Base-by-base conservation (phyloP, 2,797 vertebrate genomes). In the Botia almorhae region DNA sequence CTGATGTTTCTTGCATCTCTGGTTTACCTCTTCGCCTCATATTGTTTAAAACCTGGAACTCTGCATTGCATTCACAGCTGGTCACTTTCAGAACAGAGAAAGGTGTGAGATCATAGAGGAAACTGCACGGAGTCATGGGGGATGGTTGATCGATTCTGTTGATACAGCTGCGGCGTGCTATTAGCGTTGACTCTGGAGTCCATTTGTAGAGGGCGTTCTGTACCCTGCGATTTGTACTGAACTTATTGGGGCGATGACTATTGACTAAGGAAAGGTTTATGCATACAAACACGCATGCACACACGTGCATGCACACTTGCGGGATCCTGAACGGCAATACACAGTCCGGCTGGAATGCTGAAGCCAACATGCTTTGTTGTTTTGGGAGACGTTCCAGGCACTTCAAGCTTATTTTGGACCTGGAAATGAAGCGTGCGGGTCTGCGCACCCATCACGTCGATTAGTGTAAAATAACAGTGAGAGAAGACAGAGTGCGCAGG, bases 161-260 rank as follows among this genome's bases (percentile, higher is more conserved):
- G 64, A 78, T 81, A 85, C 84, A 85, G 81, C 81, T 85, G 81
- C 16, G 17, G 3, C 7, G 51, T 79, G 67, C 70, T 48, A 39
- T 48, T 76, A 69, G 67, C 73, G 69, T 61, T n/a, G 12, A 69
- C 26, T 64, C 61, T 36, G 14, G 29, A 43, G 33, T 43, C 29
- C 14, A 56, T 46, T 63, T 69, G 23, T 14, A 55, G 4, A 33
- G 21, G 13, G 13, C 5, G 6, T 55, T n/a, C 2, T 0, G 7
- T 23, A 33, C 29, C 29, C 48, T 64, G 36, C 0, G 2, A 10
- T 43, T 55, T 55, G 21, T 43, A 64, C 56, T 21, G n/a, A 71
- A 17, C 43, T 70, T 19, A 23, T 63, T 36, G 23, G 39, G 64
- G 26, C 21, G 61, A 72, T 2, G 14, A 19, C 17, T 11, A 7